Conservation (phyloP, 2,797 vertebrate genomes). For the Spinus pinus region DNA sequence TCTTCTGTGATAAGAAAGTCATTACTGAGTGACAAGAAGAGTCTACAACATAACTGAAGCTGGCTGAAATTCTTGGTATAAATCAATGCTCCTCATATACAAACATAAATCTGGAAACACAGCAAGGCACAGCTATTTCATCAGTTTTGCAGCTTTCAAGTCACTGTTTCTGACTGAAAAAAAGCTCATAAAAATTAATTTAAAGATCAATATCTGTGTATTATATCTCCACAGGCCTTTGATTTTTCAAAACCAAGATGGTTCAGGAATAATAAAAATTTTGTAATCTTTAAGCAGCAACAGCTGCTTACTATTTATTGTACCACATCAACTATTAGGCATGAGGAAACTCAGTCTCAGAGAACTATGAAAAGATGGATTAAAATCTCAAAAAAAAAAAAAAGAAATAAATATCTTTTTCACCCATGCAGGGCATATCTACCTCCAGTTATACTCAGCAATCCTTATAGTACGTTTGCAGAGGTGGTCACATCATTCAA, state of each 20-base stretch:
- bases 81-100: background rate
- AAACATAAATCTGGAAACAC: background rate
- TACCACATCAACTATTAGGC: background rate
- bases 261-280: background rate
- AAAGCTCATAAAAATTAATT: background rate
- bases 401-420: background rate
- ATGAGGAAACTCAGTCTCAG: background rate
- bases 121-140: background rate
- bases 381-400: background rate
- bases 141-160: background rate
- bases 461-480: background rate
- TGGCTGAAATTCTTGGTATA: background rate
- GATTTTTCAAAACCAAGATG: background rate
- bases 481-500: background rate
- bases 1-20: conserved; percentile 30
- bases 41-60: background rate
- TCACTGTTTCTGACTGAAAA: background rate
- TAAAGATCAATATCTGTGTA: background rate
- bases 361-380: background rate
- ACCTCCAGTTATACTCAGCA: background rate
- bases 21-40: conserved; percentile 9
- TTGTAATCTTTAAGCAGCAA: background rate
- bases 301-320: background rate
- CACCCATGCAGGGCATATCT: background rate
- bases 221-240: background rate